Evolutionary conservation across 92 coral and sea anemone species (phyloP), one percentile per base, ranked within the genome.

Genomic region (Actinostola sp.): DNA sequence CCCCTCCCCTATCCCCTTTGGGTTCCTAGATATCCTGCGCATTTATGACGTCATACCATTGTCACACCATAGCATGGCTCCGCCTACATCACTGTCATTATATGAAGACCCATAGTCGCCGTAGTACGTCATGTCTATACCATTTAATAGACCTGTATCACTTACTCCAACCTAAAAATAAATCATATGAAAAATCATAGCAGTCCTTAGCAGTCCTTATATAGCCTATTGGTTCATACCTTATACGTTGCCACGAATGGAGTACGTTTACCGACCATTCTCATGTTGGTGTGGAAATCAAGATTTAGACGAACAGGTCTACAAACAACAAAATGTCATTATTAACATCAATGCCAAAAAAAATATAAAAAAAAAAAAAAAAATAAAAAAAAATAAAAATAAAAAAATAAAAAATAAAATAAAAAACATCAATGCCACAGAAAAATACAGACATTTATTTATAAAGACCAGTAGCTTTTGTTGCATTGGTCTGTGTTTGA

Each of bases 241-340:
- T 80, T 87, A 79, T 93, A 93, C 5, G 82, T 70, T 0, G 86
- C 97, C 58, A 89, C 65, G 76, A 66, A 93, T 35, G 97, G 92
- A 29, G 83, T 85, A 20, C 97, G 69, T 48, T 86, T 70, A 36
- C 97, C 97, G 48, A 86, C 79, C 91, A 83, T 73, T 38, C 80
- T 86, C 98, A 93, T 89, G 74, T 89, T 89, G 5, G 98, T 93
- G 80, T 87, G 85, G 34, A 93, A 75, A 80, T 75, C 76, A 86
- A 89, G 70, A 77, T 75, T 43, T 71, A 89, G 44, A 7, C 98
- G 92, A 11, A 93, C 98, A 26, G 98, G 93, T 74, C 98, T 93
- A 48, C 17, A 19, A 60, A 28, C n/a, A 28, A 50, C 13, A 30
- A 28, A 38, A 16, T 9, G 14, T 20, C 2, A 50, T 28, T 42